Conservation (phyloP, 2,888 invertebrate genomes). For the Oscheius sp. region DNA sequence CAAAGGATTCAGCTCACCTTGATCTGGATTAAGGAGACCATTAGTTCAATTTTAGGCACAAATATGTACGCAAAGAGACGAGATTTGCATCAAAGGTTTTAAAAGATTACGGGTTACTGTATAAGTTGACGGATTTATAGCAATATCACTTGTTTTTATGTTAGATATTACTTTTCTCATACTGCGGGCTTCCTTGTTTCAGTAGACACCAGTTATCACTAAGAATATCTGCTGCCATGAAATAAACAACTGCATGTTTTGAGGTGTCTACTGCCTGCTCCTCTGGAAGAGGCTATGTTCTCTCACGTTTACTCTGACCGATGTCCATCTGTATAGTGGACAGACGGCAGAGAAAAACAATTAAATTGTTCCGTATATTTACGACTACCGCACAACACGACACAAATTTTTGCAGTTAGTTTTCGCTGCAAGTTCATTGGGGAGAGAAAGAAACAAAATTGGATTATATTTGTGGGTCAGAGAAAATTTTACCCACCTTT, state of each 20-base stretch:
- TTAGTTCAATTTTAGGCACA: too few species aligned
- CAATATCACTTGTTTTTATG: too few species aligned
- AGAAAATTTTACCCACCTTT: conserved; percentile 1
- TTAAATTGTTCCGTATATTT: conserved; percentile 42
- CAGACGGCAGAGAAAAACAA: conserved; percentile 37
- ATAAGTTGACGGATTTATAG: too few species aligned
- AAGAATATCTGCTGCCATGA: conserved; percentile 12
- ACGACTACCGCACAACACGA: conserved; percentile 28
- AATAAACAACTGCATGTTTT: conserved; percentile 34
- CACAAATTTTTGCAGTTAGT: conserved; percentile 32
- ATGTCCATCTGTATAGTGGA: conserved; percentile 38
- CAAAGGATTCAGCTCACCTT: too few species aligned
- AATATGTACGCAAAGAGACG: too few species aligned
- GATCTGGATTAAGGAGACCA: too few species aligned
- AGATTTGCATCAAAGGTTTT: too few species aligned
- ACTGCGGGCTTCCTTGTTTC: too few species aligned
- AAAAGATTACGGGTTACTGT: too few species aligned
- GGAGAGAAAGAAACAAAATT: background rate
- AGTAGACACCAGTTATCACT: conserved; percentile 17
- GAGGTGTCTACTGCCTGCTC: conserved; percentile 19
- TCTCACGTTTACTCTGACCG: conserved; percentile 30
- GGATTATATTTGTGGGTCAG: background rate
- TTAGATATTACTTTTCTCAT: too few species aligned
- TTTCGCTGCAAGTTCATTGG: conserved; percentile 22
- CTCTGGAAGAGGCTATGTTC: conserved; percentile 5